Evolutionary conservation across 2,113 vertebrate species (phyloP), one percentile per base, ranked within the genome.

Genomic region (Melanerpes formicivorus): DNA sequence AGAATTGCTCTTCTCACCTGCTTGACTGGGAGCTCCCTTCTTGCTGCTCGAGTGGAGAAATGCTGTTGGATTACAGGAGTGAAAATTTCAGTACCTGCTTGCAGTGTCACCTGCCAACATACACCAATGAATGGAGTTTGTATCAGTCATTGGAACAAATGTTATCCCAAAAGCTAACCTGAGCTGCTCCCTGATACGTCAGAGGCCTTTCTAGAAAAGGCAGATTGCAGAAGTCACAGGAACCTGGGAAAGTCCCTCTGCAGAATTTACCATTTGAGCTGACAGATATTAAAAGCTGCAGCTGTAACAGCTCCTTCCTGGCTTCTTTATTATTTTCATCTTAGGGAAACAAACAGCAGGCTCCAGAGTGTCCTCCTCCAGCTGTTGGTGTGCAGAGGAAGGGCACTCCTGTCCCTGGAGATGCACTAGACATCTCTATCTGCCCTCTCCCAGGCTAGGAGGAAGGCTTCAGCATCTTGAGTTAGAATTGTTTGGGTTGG

Each of bases 331-430:
- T 73, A n/a, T 11, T 55, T 22, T 37, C 22, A 19, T 55, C 62
- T 22, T 13, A 5, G 21, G 27, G 23, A 15, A 19, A 7, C 7
- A 8, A 67, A 15, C 14, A 34, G 29, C 5, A 11, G 30, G 69
- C 50, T n/a, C 1, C 11, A 6, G 10, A 26, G 50, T 26, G 18
- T 29, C 56, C 27, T 27, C 11, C 34, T 11, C 1, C 2, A 8
- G n/a, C 46, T 11, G 0, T 5, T 1, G 2, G 6, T 1, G 2
- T 14, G 54, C 44, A 22, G 23, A 40, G 70, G 19, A 16, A 37
- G 37, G 32, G n/a, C 29, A 2, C 30, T 58, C 4, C 17, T 37
- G 44, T 12, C 44, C 16, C 16, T 3, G 1, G 7, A n/a, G 58
- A 29, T n/a, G 40, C 3, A 0, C 5, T 1, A 11, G 69, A 19